Percentiles rank a stretch among this genome's conserved stretches.
Evolutionary conservation across 1,140 invertebrate genomes (phyloP).

Genomic region (Drosophila mayri): DNA sequence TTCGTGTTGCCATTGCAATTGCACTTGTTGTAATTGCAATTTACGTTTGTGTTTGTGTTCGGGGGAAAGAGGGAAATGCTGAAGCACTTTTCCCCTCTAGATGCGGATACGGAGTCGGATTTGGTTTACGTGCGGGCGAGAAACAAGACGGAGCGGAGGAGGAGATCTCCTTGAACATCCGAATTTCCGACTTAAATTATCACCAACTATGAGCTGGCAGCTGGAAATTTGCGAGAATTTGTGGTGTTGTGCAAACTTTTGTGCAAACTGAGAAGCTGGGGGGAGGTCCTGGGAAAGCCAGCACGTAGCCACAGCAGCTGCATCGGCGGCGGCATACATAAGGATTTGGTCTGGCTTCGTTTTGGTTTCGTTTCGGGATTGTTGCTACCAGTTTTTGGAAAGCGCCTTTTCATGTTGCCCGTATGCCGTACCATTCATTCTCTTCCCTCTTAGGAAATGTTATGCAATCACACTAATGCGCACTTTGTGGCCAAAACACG

Average conservation of each 20-base stretch:
- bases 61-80: not conserved
- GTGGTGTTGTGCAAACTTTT: slow-evolving; percentile 68
- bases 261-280: slow-evolving; percentile 16
- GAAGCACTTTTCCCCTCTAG: slow-evolving; percentile 47
- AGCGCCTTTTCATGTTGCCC: slow-evolving; percentile 28
- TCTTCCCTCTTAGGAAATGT: slow-evolving; percentile 39
- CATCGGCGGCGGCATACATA: slow-evolving; percentile 56
- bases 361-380: slow-evolving; percentile 40
- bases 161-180: slow-evolving; percentile 63
- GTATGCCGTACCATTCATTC: slow-evolving; percentile 10
- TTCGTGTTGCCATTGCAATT: slow-evolving; percentile 46
- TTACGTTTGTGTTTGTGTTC: slow-evolving; percentile 47
- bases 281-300: slow-evolving; percentile 21
- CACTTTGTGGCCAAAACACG: slow-evolving; percentile 67
- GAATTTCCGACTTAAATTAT: slow-evolving; percentile 80
- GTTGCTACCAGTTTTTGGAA: slow-evolving; percentile 32
- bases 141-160: not conserved
- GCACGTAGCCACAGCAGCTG: slow-evolving; percentile 73
- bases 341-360: slow-evolving; percentile 69
- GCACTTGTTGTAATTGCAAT: slow-evolving; percentile 80
- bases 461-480: slow-evolving; percentile 82
- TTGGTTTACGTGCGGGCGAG: slow-evolving; percentile 63
- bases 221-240: slow-evolving; percentile 70
- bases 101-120: slow-evolving; percentile 35
- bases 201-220: slow-evolving; percentile 66